Evolutionary conservation across 2,888 invertebrate genomes (phyloP).

Genomic region (Agrotis puta): DNA sequence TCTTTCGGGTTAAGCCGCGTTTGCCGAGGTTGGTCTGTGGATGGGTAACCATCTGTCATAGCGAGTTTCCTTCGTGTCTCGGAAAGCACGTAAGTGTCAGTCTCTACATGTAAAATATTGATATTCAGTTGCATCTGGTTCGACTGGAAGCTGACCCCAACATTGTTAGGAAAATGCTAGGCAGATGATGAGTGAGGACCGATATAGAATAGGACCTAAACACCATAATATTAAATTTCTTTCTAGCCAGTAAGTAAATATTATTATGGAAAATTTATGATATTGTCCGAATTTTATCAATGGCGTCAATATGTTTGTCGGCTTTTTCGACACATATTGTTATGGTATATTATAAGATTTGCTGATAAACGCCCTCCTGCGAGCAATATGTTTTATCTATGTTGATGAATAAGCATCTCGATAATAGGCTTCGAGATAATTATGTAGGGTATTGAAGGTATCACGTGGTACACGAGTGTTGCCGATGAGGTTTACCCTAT

Average conservation of each 20-base stretch:
- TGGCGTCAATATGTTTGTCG: constrained; percentile 32
- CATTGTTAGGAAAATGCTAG: too few species aligned
- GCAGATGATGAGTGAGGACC: background rate
- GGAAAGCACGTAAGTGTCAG: too few species aligned
- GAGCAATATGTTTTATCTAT: constrained; percentile 20
- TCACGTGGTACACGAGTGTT: background rate
- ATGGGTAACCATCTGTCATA: too few species aligned
- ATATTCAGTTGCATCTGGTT: too few species aligned
- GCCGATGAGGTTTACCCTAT: too few species aligned
- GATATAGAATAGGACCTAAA: background rate
- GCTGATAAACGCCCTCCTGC: constrained; percentile 50
- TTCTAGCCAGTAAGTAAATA: constrained; percentile 9
- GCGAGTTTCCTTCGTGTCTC: too few species aligned
- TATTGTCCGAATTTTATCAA: constrained; percentile 37
- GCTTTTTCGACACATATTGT: constrained; percentile 18
- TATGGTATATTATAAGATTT: constrained; percentile 35
- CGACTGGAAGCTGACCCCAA: too few species aligned
- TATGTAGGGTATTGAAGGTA: background rate
- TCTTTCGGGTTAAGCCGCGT: too few species aligned
- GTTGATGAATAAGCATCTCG: constrained; percentile 11
- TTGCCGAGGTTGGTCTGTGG: too few species aligned
- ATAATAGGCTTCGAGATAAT: background rate
- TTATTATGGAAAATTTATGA: constrained; percentile 25
- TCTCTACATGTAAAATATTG: too few species aligned
- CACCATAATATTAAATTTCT: constrained; percentile 1